Percentiles rank a stretch among this genome's conserved stretches.
Conservation (phyloP, 2,797 vertebrate genomes). For the Tangara arthus region DNA sequence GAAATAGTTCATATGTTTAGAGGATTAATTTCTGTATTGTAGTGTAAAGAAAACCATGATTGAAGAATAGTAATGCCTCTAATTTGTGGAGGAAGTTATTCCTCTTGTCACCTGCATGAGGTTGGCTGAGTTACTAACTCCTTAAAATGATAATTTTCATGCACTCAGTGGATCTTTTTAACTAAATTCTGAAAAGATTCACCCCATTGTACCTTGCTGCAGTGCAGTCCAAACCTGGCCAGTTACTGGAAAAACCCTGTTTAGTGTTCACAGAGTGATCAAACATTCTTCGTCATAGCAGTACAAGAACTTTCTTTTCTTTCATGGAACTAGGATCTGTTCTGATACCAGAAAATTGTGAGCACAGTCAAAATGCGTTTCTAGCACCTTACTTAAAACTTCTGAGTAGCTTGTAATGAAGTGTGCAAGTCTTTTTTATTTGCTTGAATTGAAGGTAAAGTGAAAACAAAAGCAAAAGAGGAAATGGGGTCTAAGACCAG, state of each 20-base stretch:
- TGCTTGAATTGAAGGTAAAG: background rate
- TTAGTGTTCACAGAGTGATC: background rate
- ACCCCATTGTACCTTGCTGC: background rate
- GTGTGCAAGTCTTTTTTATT: background rate
- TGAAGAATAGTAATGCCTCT: background rate
- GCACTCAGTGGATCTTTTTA: background rate
- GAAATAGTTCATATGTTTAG: background rate
- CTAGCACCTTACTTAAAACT: background rate
- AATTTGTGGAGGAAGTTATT: background rate
- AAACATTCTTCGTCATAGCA: background rate
- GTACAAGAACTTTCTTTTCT: background rate
- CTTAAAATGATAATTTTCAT: background rate
- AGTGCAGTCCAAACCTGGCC: background rate
- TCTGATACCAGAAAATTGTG: background rate
- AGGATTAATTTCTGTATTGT: background rate
- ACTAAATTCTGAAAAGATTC: background rate
- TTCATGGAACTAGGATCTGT: background rate
- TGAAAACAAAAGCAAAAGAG: background rate
- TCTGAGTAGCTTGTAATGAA: background rate
- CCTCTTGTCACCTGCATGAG: background rate
- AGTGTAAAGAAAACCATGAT: background rate
- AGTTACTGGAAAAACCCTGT: background rate
- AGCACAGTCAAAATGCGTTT: background rate
- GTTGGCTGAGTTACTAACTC: background rate
- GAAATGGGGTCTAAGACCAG: background rate